phyloP scores from a whole-genome alignment of 2,113 vertebrate genomes.

The Puma concolor region DNA sequence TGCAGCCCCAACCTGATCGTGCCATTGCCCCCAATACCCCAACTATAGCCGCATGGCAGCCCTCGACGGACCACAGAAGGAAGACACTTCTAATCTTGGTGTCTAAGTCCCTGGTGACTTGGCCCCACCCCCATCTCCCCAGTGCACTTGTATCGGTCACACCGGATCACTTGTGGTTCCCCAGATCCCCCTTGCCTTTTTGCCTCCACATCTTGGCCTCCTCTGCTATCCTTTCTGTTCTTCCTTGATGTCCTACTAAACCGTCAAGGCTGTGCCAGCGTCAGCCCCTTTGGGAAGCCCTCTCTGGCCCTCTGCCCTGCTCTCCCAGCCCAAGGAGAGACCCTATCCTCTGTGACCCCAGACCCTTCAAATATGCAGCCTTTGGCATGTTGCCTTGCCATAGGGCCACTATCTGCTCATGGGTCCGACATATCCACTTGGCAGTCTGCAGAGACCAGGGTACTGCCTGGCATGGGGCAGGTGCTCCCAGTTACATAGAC shows the following conservation, averaged over 20 bases:
- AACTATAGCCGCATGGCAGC: not conserved
- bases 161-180: not conserved
- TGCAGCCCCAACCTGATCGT: not conserved
- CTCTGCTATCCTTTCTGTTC: not conserved
- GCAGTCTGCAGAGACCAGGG: not conserved
- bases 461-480: not conserved
- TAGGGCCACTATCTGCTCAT: not conserved
- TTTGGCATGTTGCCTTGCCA: not conserved
- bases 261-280: not conserved
- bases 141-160: not conserved
- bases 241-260: not conserved
- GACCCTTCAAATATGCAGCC: not conserved
- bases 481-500: not conserved
- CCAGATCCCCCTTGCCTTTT: not conserved
- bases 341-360: not conserved
- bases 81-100: not conserved
- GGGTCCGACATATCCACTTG: not conserved
- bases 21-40: not conserved
- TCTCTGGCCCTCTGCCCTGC: not conserved
- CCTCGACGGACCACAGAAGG: not conserved
- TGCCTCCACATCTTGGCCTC: not conserved
- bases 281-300: not conserved
- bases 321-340: not conserved
- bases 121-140: rapidly evolving
- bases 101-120: not conserved